phyloP scores from a whole-genome alignment of 2,113 vertebrate genomes.

The Candoia aspera region DNA sequence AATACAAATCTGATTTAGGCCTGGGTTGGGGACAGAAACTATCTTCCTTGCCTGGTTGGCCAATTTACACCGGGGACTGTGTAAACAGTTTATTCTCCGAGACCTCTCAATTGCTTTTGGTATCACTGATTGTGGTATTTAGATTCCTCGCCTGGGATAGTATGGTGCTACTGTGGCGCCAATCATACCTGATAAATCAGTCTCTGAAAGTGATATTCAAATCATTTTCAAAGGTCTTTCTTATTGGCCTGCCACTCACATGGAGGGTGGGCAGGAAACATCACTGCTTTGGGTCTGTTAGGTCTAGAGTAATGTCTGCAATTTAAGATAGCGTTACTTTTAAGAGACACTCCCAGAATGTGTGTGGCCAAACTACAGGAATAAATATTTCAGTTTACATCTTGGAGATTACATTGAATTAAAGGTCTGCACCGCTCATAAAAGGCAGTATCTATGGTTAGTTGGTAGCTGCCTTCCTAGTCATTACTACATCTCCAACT shows the following conservation, averaged over 20 bases:
- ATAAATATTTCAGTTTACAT: constrained; percentile 51
- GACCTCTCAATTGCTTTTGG: too few relatives aligned
- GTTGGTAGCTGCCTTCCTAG: constrained; percentile 18
- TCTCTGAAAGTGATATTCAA: too few relatives aligned
- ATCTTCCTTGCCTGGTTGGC: too few relatives aligned
- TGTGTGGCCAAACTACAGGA: constrained; percentile 36
- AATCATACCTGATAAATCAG: neutral
- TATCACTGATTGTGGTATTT: too few relatives aligned
- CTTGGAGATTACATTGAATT: constrained; percentile 32
- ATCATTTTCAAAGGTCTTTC: too few relatives aligned
- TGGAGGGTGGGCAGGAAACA: constrained; percentile 49
- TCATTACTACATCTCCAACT: neutral
- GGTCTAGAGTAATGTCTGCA: neutral
- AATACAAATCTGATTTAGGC: too few relatives aligned
- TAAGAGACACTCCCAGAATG: constrained; percentile 16
- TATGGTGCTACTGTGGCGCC: too few relatives aligned
- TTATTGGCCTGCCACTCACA: neutral
- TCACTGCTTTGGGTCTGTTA: constrained; percentile 34
- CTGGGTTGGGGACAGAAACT: too few relatives aligned
- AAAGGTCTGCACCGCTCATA: constrained; percentile 40
- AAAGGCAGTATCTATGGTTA: constrained; percentile 17
- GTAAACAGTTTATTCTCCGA: too few relatives aligned
- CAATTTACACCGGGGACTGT: too few relatives aligned
- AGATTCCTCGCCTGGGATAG: neutral
- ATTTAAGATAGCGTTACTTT: constrained; percentile 1